Evolutionary conservation across 2,797 vertebrate species (phyloP), one percentile per base, ranked within the genome.

Genomic region (Clarias platycephalus): DNA sequence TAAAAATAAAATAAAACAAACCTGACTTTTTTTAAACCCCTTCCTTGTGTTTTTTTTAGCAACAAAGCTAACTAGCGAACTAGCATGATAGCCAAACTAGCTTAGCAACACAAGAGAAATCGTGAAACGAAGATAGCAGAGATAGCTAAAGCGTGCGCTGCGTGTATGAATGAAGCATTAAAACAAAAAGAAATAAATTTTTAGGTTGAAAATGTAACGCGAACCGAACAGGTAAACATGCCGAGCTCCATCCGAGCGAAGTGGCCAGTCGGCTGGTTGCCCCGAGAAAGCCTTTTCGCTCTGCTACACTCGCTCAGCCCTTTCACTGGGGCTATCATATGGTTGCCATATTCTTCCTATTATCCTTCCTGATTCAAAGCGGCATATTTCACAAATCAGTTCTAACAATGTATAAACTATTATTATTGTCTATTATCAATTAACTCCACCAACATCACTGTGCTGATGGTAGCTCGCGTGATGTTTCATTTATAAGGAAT

Each of bases 291-390:
- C 70, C 71, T 74, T 83, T 55, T 63, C n/a, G 86, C 85, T 79
- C 68, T 80, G 80, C 74, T 84, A 71, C 84, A 76, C 87, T 85
- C 87, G 86, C 86, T 88, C 90, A 88, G 71, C 85, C 85, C 89
- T 84, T 85, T 88, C 86, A 85, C 88, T 88, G n/a, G 81, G 26
- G 24, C 68, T 74, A 58, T 58, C 70, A 63, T 5, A 63, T 3
- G 71, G 71, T 83, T 83, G 82, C 82, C 82, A 76, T 60, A 64
- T 75, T 64, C 16, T 5, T 5, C 1, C 10, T 0, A 8, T 1
- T 0, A 79, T 18, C 10, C 24, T 34, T 5, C 60, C 0, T 15
- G 0, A 18, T 13, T 3, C 6, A 3, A n/a, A 37, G 0, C 49
- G 22, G 3, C 10, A 0, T 1, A 8, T 16, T 49, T 7, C 7